Evolutionary conservation across 2,113 vertebrate genomes (phyloP), one percentile per base, ranked within the genome.

Genomic region (Paracanthobrama guichenoti): DNA sequence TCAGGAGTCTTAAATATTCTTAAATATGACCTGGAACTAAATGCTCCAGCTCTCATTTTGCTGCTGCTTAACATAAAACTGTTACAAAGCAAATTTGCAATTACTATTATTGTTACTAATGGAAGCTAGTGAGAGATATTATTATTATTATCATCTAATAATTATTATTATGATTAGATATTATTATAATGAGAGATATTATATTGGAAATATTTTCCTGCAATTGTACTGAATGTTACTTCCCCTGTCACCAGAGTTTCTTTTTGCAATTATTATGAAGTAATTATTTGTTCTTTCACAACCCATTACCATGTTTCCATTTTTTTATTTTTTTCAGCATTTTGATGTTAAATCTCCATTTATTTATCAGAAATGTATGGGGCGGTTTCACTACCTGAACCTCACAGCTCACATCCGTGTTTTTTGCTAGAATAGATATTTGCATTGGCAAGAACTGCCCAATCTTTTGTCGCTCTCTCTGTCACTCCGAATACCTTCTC

Each of bases 181-280:
- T n/a, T n/a, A n/a, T n/a, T n/a, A n/a, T n/a, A 84, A 87, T 75
- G 59, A 20, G 71, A 67, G 76, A 69, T 39, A 86, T 79, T 79
- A 83, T 80, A 62, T 46, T 59, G 53, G 76, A 59, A 62, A 44
- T 11, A 67, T 79, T 59, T 64, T 81, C 22, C 39, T 60, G 69
- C 31, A 80, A 14, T 75, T 77, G 73, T 81, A 57, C 22, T 62
- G 55, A 79, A 73, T 78, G 22, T 64, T 8, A 26, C 6, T 39
- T 55, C 67, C 48, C 55, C 55, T 46, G 24, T 42, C 48, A 57
- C 12, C 2, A 46, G 59, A 79, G 77, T 62, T 62, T 20, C 14
- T 64, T 12, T 24, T 46, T 62, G 1, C 62, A 64, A 64, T 20
- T n/a, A 78, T 79, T 79, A 20, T 79, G n/a, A 79, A 79, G 39